Conservation (phyloP, 2,888 invertebrate species). For the Mesodorylaimus sp. region DNA sequence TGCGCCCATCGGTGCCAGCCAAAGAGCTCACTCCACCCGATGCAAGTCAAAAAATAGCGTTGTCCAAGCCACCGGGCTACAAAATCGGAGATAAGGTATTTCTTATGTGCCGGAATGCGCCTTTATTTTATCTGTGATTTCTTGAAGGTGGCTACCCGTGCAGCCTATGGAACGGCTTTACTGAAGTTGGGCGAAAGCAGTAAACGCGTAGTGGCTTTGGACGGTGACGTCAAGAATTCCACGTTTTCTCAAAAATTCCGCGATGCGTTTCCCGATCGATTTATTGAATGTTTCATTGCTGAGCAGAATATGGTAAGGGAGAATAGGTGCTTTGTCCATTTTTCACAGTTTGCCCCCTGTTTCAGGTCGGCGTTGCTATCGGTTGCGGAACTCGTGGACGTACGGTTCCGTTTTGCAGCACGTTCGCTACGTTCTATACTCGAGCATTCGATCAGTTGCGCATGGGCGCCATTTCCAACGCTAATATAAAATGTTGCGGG, state of each 20-base stretch:
- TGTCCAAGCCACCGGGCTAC: constrained; percentile 65
- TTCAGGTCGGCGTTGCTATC: constrained; percentile 53
- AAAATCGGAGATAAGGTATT: constrained; percentile 39
- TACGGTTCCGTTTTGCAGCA: constrained; percentile 79
- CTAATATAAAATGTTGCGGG: constrained; percentile 77
- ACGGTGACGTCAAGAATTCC: constrained; percentile 96
- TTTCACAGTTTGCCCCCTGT: not conserved
- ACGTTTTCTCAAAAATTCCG: constrained; percentile 84
- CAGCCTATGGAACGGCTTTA: constrained; percentile 82
- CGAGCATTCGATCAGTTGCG: constrained; percentile 94
- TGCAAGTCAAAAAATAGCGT: constrained; percentile 43
- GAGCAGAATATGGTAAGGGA: constrained; percentile 79
- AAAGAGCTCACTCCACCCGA: constrained; percentile 33
- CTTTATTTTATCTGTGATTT: constrained; percentile 1
- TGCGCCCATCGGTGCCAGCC: constrained; percentile 19
- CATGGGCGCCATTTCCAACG: constrained; percentile 97
- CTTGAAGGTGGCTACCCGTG: constrained; percentile 55
- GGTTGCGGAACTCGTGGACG: constrained; percentile 81
- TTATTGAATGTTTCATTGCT: constrained; percentile 94
- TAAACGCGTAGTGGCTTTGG: constrained; percentile 68
- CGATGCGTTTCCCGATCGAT: constrained; percentile 47
- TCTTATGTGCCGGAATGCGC: no score
- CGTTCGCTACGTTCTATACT: constrained; percentile 93
- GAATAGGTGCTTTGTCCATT: not conserved
- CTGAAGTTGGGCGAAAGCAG: constrained; percentile 57